These are phyloP conservation scores for Drosophila funebris DNA, from an alignment of 1,140 invertebrate species.

Conservation along the genomic window DNA sequence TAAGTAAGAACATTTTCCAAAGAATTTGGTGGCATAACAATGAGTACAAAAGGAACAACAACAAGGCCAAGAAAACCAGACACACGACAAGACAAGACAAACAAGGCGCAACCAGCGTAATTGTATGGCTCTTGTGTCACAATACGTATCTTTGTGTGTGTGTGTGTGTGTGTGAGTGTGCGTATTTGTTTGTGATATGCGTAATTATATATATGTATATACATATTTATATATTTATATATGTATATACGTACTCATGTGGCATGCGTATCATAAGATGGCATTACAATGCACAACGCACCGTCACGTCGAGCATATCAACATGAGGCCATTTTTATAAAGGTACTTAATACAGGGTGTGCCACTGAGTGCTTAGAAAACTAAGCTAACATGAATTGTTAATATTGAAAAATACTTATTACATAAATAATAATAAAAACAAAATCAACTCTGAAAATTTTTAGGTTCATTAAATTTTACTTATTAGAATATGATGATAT, in stretches of 20 bases:
- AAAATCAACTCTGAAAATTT: background rate
- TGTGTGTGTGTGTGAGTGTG: slow-evolving; percentile 6
- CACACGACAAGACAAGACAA: slow-evolving; percentile 38
- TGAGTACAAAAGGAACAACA: slow-evolving; percentile 42
- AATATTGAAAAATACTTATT: background rate
- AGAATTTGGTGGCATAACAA: slow-evolving; percentile 55
- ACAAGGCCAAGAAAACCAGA: slow-evolving; percentile 18
- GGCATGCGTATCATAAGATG: slow-evolving; percentile 20
- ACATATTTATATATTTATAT: slow-evolving; percentile 11
- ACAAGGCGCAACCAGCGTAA: slow-evolving; percentile 53
- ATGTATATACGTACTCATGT: slow-evolving; percentile 23
- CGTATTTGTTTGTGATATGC: slow-evolving; percentile 48
- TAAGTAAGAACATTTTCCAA: slow-evolving; percentile 54
- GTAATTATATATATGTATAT: slow-evolving; percentile 33
- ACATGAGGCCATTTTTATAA: slow-evolving; percentile 51
- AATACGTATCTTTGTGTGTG: slow-evolving; percentile 1
- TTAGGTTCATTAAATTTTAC: too few relatives aligned
- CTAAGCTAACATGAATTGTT: too few relatives aligned
- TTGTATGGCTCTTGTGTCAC: slow-evolving; percentile 57
- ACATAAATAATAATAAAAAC: background rate
- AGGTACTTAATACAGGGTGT: slow-evolving; percentile 26
- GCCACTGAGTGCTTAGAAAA: background rate
- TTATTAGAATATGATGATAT: too few relatives aligned
- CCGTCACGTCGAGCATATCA: slow-evolving; percentile 69
- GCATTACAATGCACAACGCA: slow-evolving; percentile 42